Conservation (phyloP, 2,113 vertebrate species). For the Poeciliopsis retropinna region DNA sequence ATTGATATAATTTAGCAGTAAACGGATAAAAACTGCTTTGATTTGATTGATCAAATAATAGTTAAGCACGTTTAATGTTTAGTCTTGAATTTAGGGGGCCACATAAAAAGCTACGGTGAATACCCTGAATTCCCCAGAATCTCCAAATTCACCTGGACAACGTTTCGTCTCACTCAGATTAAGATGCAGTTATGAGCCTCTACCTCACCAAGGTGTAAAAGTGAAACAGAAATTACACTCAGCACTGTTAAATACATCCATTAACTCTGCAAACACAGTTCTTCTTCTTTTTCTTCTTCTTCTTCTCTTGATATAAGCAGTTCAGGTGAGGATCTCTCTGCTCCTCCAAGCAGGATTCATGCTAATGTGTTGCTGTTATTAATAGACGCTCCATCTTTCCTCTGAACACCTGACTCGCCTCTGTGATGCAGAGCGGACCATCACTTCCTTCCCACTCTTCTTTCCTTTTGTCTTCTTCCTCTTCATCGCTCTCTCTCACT, state of each 20-base stretch:
- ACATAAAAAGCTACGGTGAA: too few species aligned
- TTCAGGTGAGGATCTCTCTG: conserved; percentile 17
- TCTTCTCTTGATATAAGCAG: conserved; percentile 10
- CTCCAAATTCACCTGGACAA: not conserved
- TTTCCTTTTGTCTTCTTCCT: not conserved
- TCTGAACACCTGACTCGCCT: conserved; percentile 46
- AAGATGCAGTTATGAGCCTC: not conserved
- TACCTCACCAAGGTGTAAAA: not conserved
- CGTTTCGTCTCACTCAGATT: not conserved
- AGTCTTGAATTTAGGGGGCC: too few species aligned
- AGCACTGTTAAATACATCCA: conserved; percentile 29
- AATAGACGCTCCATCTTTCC: conserved; percentile 46
- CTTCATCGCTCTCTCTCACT: not conserved
- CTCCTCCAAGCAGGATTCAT: conserved; percentile 28
- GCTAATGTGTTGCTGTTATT: conserved; percentile 53
- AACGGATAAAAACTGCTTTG: too few species aligned
- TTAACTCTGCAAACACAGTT: conserved; percentile 25
- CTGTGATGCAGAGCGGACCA: conserved; percentile 28
- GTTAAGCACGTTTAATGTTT: too few species aligned
- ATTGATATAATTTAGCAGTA: too few species aligned
- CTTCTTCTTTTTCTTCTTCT: conserved; percentile 8
- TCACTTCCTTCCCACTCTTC: conserved; percentile 13
- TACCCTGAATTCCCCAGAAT: too few species aligned
- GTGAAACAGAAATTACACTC: not conserved
- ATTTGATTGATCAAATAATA: too few species aligned